Evolutionary conservation across 2,113 vertebrate species (phyloP).

Genomic region (Trochalopteron elliotii): DNA sequence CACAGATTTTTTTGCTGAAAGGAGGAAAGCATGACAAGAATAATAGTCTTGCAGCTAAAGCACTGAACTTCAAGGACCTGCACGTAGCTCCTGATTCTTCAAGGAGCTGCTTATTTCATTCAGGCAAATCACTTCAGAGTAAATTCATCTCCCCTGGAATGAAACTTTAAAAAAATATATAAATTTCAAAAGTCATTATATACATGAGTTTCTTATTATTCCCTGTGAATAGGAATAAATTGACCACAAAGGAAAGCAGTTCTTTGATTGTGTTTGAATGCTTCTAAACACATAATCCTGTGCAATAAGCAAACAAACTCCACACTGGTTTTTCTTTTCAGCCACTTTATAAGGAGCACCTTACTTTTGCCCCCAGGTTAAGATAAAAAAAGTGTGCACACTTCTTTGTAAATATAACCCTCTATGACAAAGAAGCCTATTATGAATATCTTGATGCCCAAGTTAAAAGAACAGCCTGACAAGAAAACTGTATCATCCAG

Average conservation of each 20-base stretch:
- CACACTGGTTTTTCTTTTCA: neutral
- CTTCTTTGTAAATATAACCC: neutral
- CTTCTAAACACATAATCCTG: neutral
- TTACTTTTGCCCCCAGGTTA: neutral
- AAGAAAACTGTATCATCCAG: conserved; percentile 3
- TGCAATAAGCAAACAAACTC: neutral
- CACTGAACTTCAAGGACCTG: neutral
- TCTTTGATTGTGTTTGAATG: neutral
- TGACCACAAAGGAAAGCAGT: neutral
- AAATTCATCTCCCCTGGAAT: neutral
- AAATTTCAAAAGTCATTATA: neutral
- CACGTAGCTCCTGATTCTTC: neutral
- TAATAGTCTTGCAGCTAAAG: neutral
- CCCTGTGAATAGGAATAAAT: neutral
- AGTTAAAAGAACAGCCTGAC: conserved; percentile 8
- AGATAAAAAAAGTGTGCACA: neutral
- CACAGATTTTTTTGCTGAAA: neutral
- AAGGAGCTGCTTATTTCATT: neutral
- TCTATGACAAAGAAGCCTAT: neutral
- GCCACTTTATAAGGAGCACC: neutral
- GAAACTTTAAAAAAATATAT: neutral
- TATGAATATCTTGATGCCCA: neutral
- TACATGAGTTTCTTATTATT: neutral
- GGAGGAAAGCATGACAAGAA: neutral
- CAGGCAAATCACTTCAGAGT: neutral